Conservation (phyloP, 2,113 vertebrate species). For the Archocentrus centrarchus region DNA sequence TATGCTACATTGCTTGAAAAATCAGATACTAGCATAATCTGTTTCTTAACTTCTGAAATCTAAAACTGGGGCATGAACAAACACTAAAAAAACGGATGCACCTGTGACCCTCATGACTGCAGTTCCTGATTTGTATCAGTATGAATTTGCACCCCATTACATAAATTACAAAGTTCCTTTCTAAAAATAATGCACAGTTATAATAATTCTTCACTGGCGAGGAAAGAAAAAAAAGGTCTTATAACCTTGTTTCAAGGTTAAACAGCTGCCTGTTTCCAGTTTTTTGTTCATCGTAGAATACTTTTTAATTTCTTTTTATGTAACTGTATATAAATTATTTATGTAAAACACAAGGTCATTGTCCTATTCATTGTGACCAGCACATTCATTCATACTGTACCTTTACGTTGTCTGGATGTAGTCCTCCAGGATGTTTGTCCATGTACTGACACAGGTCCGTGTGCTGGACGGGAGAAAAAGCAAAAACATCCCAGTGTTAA, state of each 20-base stretch:
- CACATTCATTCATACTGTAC: slow-evolving; percentile 73
- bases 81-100: no score
- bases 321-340: no score
- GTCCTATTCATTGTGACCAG: background rate
- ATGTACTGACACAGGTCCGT: slow-evolving; percentile 99
- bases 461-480: slow-evolving; percentile 80
- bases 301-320: background rate
- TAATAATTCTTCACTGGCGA: background rate
- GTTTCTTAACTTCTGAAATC: background rate
- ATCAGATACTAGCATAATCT: no score
- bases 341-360: background rate
- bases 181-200: no score
- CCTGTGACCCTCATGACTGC: no score
- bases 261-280: background rate
- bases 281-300: fast-evolving
- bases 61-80: background rate
- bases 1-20: no score
- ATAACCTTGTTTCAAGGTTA: background rate
- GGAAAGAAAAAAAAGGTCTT: background rate
- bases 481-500: slow-evolving; percentile 34
- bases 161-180: no score
- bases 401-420: slow-evolving; percentile 97
- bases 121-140: no score
- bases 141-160: background rate
- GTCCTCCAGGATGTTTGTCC: slow-evolving; percentile 97